A percentile compares a stretch with the other conserved stretches of the same genome.
Conservation (phyloP, 2,113 vertebrate species). For the Nycticebus coucang region DNA sequence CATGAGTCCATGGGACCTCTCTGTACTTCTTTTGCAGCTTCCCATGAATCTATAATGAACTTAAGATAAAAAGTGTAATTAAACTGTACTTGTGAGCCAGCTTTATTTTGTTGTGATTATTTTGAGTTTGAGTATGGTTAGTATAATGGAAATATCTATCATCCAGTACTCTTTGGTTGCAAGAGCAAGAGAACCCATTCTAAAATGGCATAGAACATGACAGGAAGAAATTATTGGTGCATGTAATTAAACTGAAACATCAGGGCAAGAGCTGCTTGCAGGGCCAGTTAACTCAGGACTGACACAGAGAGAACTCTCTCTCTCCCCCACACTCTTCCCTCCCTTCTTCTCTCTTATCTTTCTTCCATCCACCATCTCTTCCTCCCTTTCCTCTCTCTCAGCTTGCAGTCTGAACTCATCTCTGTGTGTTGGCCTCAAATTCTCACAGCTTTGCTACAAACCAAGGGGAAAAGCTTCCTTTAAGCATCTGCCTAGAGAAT, state of each 20-base stretch:
- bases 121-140: neutral
- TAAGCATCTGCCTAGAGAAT: neutral
- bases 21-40: neutral
- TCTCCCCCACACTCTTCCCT: neutral
- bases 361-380: neutral
- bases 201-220: neutral
- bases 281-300: neutral
- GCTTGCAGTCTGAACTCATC: neutral
- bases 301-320: neutral
- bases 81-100: neutral
- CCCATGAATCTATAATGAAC: neutral
- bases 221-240: neutral
- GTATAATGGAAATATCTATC: neutral
- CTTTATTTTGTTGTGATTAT: conserved; percentile 13
- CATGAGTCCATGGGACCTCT: neutral
- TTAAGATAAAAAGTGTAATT: neutral
- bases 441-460: neutral
- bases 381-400: neutral
- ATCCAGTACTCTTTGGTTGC: neutral
- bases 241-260: neutral
- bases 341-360: neutral
- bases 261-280: neutral
- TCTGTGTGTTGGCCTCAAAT: neutral
- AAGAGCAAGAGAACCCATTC: neutral
- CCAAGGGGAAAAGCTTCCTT: neutral